Base-by-base conservation (phyloP, 2,888 invertebrate genomes). In the Kuschelorhynchus macadamiae region DNA sequence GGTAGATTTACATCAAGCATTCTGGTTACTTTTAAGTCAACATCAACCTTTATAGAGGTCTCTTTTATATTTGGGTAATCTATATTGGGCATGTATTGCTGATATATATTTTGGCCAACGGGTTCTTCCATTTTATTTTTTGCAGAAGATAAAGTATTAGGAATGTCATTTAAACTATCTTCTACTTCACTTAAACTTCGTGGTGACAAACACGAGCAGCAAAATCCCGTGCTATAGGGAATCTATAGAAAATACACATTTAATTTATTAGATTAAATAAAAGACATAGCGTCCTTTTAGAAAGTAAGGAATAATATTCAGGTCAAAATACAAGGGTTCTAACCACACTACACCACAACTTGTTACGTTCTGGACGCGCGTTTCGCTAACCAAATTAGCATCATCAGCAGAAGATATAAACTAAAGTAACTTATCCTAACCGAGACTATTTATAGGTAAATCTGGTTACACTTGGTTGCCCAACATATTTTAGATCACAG, bases 211-310 rank as follows among this genome's bases (percentile, higher is more conserved):
- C 86, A 86, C 20, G 85, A 84, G 73, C 86, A 86, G 75, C 86
- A 86, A 76, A 86, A 86, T n/a, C 86, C 86, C 59, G 84, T 79
- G 72, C 85, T 86, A 46, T 70, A 72, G 4, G 71, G 71, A 14
- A 70, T 47, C 63, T 67, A 42, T 9, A 61, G 53, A 11, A 9
- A 53, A 42, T n/a, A 44, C 41, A 41, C 39, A 30, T 30, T 30
- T 4, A 30, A 7, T 9, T 7, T 39, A 39, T n/a, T n/a, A n/a
- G n/a, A n/a, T n/a, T n/a, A n/a, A n/a, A n/a, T n/a, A n/a, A n/a
- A n/a, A n/a, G n/a, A n/a, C n/a, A n/a, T n/a, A n/a, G n/a, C n/a
- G n/a, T n/a, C n/a, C n/a, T n/a, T n/a, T n/a, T n/a, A n/a, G n/a
- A n/a, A n/a, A n/a, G n/a, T n/a, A n/a, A n/a, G n/a, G n/a, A n/a